Base-by-base conservation (phyloP, 2,888 invertebrate species). In the Gari tellinella region DNA sequence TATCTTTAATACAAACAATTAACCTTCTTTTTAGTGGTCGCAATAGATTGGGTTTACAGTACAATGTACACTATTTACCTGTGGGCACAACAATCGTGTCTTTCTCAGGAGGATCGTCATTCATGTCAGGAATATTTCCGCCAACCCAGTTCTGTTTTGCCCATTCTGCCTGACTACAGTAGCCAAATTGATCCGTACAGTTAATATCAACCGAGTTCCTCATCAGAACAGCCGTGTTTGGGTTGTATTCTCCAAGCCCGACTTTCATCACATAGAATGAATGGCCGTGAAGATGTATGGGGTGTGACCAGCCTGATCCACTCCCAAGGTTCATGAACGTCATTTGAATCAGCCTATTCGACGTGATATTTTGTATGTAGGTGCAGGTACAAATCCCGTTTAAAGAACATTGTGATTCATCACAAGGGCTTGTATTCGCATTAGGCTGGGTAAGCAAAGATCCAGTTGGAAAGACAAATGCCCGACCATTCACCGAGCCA, bases 241-340 rank as follows among this genome's bases (percentile, higher is more conserved):
- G 8, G 38, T 45, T n/a, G 77, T 63, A 37, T 1, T 31, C 17
- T 46, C 57, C 72, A 31, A 21, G 56, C 25, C 48, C 70, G 60
- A 82, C 78, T 49, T 80, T 74, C 51, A 86, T 23, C 8, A 88
- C 84, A 31, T 82, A 85, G 55, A 88, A 87, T 8, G 76, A 81
- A 61, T 87, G 84, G 5, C 87, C 88, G 51, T 87, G 86, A 17
- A 88, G 48, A 64, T 88, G 87, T 26, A 87, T 52, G 0, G 84
- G 83, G 51, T 88, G 88, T n/a, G 85, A 82, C 58, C 70, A 78
- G 1, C 81, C 82, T 4, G 58, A 48, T 4, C 84, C 85, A 0
- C 26, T 70, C 0, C 85, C 85, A 8, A 82, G 56, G 46, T 82
- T 31, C 23, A 43, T 1, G 48, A 65, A 31, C 53, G 41, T 48